These are phyloP conservation scores for Drosophila trapezifrons DNA, from an alignment of 1,140 invertebrate species.

Conservation along the genomic window DNA sequence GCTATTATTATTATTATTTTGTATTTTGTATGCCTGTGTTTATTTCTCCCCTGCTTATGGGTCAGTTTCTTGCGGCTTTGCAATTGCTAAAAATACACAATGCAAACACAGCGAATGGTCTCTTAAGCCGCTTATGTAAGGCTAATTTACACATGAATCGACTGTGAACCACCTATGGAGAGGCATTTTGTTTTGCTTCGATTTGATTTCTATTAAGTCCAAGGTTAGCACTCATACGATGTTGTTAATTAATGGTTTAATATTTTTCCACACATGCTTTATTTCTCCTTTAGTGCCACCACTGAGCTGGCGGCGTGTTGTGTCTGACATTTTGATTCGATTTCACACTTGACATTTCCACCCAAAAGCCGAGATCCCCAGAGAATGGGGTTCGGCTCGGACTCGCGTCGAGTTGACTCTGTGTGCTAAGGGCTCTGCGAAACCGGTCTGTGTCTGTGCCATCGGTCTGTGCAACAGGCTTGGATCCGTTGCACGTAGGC, in stretches of 20 bases:
- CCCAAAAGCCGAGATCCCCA: slow-evolving; percentile 21
- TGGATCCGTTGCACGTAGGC: slow-evolving; percentile 45
- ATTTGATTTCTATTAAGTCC: slow-evolving; percentile 81
- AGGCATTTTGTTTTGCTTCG: slow-evolving; percentile 63
- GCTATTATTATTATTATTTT: slow-evolving; percentile 37
- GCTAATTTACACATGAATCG: slow-evolving; percentile 82
- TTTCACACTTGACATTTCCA: slow-evolving; percentile 77
- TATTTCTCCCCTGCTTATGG: slow-evolving; percentile 21
- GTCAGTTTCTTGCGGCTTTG: slow-evolving; percentile 52
- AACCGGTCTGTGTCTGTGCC: slow-evolving; percentile 43
- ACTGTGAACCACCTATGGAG: slow-evolving; percentile 58
- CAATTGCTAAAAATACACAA: slow-evolving; percentile 78
- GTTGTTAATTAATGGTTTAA: slow-evolving; percentile 77
- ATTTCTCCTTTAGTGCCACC: slow-evolving; percentile 10
- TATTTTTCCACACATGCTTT: slow-evolving; percentile 52
- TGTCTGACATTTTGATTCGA: slow-evolving; percentile 64
- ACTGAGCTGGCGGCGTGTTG: slow-evolving; percentile 21
- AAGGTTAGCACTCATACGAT: slow-evolving; percentile 69
- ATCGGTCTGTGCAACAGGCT: slow-evolving; percentile 29
- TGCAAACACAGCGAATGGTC: slow-evolving; percentile 35
- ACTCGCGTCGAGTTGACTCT: slow-evolving; percentile 13
- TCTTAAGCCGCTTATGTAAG: slow-evolving; percentile 78
- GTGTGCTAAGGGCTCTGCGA: slow-evolving; percentile 49
- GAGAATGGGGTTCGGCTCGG: slow-evolving; percentile 24
- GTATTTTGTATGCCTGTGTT: slow-evolving; percentile 17